Conservation (phyloP, 2,888 invertebrate genomes). For the Archips xylosteana region DNA sequence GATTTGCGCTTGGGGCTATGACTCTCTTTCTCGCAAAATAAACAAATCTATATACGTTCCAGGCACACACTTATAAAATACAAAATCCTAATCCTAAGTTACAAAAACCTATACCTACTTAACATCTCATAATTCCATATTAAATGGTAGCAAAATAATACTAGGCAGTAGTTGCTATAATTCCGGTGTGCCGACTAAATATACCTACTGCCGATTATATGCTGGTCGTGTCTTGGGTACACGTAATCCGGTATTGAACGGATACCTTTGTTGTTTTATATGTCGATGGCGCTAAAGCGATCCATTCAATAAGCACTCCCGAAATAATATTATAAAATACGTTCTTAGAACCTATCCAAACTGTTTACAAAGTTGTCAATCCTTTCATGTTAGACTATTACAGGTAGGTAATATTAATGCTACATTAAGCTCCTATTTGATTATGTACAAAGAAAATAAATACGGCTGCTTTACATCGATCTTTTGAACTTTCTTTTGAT, state of each 20-base stretch:
- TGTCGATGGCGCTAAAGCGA: conserved; percentile 47
- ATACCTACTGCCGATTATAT: conserved; percentile 45
- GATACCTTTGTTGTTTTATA: conserved; percentile 48
- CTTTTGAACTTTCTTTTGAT: no score
- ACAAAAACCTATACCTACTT: no score
- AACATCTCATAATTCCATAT: no score
- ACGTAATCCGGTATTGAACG: conserved; percentile 56
- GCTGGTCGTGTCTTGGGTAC: conserved; percentile 51
- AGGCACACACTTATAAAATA: no score
- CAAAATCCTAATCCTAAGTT: no score
- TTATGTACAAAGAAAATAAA: no score
- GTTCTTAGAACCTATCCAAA: not conserved
- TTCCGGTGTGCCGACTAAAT: conserved; percentile 1
- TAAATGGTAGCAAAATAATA: not conserved
- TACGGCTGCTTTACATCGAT: no score
- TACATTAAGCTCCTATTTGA: no score
- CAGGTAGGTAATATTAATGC: not conserved
- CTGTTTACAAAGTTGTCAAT: not conserved
- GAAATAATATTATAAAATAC: conserved; percentile 2
- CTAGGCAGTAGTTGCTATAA: not conserved
- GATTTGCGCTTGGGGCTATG: no score
- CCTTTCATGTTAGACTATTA: not conserved
- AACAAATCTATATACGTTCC: no score
- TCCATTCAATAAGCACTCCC: conserved; percentile 16
- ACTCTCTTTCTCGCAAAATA: no score